phyloP scores from a whole-genome alignment of 2,113 vertebrate species.

The Trogon melanurus region DNA sequence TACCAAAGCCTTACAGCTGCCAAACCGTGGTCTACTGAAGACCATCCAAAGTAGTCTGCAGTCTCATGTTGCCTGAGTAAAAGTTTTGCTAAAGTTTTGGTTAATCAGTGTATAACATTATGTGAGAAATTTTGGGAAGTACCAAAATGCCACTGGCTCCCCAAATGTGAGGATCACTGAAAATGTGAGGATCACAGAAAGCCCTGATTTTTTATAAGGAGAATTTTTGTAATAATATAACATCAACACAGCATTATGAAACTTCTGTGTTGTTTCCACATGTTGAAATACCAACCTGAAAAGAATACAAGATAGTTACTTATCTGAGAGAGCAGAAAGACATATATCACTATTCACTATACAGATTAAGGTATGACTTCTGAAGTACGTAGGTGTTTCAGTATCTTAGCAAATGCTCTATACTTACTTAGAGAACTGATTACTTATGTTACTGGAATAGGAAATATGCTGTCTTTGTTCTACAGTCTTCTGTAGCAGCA shows the following conservation, averaged over 20 bases:
- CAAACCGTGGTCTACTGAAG: background rate
- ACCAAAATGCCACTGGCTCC: background rate
- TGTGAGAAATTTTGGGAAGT: background rate
- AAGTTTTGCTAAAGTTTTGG: background rate
- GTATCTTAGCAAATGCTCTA: background rate
- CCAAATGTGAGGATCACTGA: background rate
- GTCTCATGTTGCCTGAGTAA: background rate
- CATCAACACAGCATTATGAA: background rate
- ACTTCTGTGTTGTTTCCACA: background rate
- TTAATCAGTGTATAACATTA: rapidly evolving
- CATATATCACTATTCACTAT: background rate
- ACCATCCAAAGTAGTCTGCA: background rate
- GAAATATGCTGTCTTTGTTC: background rate
- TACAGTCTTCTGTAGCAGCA: background rate
- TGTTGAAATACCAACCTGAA: background rate
- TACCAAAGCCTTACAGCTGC: background rate
- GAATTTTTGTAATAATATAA: background rate
- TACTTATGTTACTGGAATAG: background rate
- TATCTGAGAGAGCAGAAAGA: background rate
- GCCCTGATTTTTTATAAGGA: background rate
- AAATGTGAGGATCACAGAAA: background rate
- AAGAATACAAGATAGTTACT: background rate
- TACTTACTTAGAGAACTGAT: background rate
- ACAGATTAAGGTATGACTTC: background rate
- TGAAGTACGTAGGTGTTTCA: background rate